Conservation (phyloP, 1,140 invertebrate genomes). For the Nylanderia fulva region DNA sequence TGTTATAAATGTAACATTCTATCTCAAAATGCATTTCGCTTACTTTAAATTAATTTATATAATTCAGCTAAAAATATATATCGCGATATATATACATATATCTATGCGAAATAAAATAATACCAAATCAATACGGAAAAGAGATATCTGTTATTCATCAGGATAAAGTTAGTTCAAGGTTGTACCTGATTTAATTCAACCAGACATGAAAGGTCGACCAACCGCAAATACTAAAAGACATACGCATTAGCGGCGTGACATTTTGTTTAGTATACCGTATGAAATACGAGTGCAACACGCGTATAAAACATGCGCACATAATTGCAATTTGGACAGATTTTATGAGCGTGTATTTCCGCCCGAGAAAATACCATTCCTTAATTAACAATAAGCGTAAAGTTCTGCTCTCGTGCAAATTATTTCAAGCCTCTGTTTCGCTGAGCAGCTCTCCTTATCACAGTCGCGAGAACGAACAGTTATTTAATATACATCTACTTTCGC, state of each 20-base stretch:
- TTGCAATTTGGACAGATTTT: background rate
- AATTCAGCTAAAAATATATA: background rate
- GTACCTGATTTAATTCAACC: constrained; percentile 37
- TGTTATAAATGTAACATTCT: background rate
- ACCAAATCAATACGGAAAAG: background rate
- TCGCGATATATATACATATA: background rate
- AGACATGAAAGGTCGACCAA: constrained; percentile 30
- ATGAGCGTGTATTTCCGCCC: background rate
- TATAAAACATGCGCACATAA: background rate
- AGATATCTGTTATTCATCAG: constrained; percentile 11
- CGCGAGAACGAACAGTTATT: constrained; percentile 14
- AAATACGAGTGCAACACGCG: background rate
- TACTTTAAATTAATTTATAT: background rate
- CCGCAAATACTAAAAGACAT: background rate
- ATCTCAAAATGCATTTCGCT: background rate
- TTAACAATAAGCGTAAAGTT: background rate
- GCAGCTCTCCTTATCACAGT: constrained; percentile 24
- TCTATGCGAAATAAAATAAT: background rate
- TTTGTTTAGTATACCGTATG: constrained; percentile 7
- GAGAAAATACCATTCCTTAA: background rate
- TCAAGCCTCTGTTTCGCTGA: background rate
- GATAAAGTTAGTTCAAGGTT: constrained; percentile 39
- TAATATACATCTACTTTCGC: constrained; percentile 44
- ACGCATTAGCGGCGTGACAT: background rate
- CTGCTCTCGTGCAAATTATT: background rate